Percentiles rank a stretch among this genome's conserved stretches.
Conservation (phyloP, 2,888 invertebrate genomes). For the Osmoderma eremita region DNA sequence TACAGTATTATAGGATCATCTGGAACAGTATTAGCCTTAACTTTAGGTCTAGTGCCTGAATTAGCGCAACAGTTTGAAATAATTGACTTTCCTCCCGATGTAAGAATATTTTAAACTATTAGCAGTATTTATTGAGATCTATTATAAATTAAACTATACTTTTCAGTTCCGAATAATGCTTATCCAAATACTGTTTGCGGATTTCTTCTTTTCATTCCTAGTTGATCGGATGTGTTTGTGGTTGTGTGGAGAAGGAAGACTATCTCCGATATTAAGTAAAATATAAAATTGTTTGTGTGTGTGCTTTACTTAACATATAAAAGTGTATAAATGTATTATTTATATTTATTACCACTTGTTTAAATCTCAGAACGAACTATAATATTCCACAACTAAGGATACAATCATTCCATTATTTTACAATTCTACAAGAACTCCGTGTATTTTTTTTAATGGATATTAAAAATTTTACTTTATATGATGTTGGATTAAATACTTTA, state of each 20-base stretch:
- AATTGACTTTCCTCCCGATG: constrained; percentile 91
- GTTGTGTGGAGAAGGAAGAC: constrained; percentile 85
- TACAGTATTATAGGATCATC: constrained; percentile 90
- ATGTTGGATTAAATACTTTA: neutral
- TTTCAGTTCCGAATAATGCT: constrained; percentile 90
- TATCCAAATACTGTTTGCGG: constrained; percentile 83
- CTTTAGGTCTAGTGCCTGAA: constrained; percentile 86
- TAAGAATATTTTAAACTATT: constrained; percentile 67
- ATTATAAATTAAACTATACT: constrained; percentile 50
- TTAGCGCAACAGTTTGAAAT: constrained; percentile 93
- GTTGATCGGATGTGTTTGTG: constrained; percentile 87
- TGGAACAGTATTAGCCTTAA: constrained; percentile 82
- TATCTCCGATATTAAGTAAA: constrained; percentile 49
- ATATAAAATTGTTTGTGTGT: constrained; percentile 18
- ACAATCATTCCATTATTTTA: constrained; percentile 27
- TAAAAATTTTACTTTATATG: neutral
- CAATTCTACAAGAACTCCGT: constrained; percentile 1
- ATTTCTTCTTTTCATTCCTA: constrained; percentile 85
- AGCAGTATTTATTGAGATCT: too few species aligned
- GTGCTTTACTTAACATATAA: constrained; percentile 16
- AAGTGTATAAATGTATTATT: constrained; percentile 32
- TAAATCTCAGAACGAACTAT: neutral
- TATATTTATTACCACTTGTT: constrained; percentile 43
- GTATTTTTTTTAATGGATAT: neutral
- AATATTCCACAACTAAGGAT: neutral